Percentiles rank a stretch among this genome's conserved stretches.
phyloP scores from a whole-genome alignment of 2,113 vertebrate genomes.

The Lontra canadensis region DNA sequence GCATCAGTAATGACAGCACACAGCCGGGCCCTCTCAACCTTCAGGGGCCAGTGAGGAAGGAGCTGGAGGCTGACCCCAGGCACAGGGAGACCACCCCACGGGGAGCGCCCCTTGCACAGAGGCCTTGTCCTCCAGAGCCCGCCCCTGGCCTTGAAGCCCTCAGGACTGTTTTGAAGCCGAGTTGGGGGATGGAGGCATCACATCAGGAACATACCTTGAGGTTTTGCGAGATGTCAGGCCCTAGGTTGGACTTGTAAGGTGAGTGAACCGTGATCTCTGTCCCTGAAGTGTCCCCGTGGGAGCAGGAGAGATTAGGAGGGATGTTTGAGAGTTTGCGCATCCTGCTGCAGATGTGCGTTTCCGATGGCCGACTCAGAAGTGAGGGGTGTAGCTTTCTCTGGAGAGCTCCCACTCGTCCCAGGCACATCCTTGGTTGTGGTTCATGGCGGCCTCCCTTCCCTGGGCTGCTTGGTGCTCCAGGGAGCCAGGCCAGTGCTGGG shows the following conservation, averaged over 20 bases:
- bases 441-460: neutral
- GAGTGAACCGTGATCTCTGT: no score
- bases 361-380: neutral
- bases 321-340: fast-evolving
- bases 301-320: neutral
- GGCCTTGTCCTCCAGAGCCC: neutral
- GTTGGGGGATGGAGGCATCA: neutral
- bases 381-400: neutral
- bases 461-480: neutral
- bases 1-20: neutral
- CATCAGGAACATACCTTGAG: no score
- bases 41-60: neutral
- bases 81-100: fast-evolving
- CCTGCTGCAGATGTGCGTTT: fast-evolving
- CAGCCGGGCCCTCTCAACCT: neutral
- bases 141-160: neutral
- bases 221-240: neutral
- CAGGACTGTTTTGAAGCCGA: neutral
- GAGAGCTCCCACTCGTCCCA: neutral
- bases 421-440: fast-evolving
- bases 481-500: fast-evolving
- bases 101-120: neutral
- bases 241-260: neutral
- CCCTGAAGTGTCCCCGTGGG: no score
- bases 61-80: neutral